These are phyloP conservation scores for Periophthalmus magnuspinnatus DNA, from an alignment of 2,797 vertebrate genomes.

Conservation along the genomic window DNA sequence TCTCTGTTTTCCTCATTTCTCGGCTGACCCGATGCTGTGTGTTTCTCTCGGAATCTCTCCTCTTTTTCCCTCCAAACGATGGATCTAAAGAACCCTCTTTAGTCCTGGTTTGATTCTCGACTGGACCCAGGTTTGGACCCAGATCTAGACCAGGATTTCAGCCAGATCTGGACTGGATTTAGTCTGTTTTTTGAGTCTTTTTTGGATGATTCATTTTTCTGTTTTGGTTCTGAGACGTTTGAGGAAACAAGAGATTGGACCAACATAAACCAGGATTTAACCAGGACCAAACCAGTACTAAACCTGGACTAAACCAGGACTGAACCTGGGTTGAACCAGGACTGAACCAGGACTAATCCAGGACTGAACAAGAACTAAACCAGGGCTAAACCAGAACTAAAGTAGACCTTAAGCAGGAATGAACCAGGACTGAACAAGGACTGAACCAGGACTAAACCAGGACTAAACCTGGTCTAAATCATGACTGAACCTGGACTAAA, in stretches of 20 bases:
- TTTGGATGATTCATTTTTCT: neutral
- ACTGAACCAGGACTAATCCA: neutral
- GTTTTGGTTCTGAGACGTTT: neutral
- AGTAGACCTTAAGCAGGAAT: slow-evolving; percentile 2
- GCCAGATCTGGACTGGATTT: neutral
- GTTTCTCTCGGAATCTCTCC: neutral
- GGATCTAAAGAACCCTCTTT: neutral
- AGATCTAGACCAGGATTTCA: neutral
- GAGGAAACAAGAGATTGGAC: neutral
- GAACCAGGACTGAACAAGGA: neutral
- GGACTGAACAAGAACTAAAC: neutral
- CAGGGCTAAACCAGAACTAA: neutral
- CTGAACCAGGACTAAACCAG: neutral
- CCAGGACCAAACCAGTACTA: neutral
- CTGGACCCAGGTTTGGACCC: neutral
- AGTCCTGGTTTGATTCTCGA: neutral
- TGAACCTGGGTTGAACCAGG: too few relatives aligned
- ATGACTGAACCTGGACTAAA: neutral
- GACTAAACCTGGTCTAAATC: neutral
- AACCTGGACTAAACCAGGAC: neutral
- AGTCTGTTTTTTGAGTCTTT: neutral
- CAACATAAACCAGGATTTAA: neutral
- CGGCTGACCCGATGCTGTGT: too few relatives aligned
- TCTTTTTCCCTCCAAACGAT: neutral
- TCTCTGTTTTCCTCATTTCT: neutral